These are phyloP conservation scores for Boulengeromyrus knoepffleri DNA, from an alignment of 2,113 vertebrate genomes.

Conservation along the genomic window DNA sequence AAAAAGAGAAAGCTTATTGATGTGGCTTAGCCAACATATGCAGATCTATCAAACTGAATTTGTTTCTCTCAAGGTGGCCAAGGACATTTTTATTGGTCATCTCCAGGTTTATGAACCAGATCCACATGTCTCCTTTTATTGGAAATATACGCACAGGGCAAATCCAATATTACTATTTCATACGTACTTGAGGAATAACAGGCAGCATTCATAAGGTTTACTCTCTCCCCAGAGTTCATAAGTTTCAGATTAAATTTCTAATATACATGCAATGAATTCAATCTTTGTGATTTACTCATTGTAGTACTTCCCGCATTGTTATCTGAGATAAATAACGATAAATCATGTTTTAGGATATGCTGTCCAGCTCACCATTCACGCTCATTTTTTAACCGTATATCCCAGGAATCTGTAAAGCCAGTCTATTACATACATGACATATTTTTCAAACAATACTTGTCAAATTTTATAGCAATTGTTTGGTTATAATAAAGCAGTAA, in stretches of 20 bases:
- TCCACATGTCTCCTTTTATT: not conserved
- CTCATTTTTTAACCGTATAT: not conserved
- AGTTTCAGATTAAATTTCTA: conserved; percentile 3
- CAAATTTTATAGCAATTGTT: not conserved
- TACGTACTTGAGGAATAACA: not conserved
- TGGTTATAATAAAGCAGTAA: not conserved
- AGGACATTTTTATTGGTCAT: conserved; percentile 6
- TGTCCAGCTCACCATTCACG: not conserved
- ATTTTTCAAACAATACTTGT: not conserved
- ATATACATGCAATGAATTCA: conserved; percentile 7
- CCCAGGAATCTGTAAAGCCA: not conserved
- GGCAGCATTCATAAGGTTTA: not conserved
- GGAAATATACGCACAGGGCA: not conserved
- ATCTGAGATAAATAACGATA: not conserved
- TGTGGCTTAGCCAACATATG: not conserved
- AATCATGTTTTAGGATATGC: not conserved
- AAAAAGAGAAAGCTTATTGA: not conserved
- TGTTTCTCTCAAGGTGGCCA: not conserved
- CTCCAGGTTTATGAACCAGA: not conserved
- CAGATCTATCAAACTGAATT: not conserved
- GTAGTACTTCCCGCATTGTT: not conserved
- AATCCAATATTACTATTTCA: conserved; percentile 5
- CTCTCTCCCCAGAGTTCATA: not conserved
- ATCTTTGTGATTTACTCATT: conserved; percentile 6
- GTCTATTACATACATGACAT: not conserved